Base-by-base conservation (phyloP, 1,140 invertebrate genomes). In the Leptinotarsa undecemlineata region DNA sequence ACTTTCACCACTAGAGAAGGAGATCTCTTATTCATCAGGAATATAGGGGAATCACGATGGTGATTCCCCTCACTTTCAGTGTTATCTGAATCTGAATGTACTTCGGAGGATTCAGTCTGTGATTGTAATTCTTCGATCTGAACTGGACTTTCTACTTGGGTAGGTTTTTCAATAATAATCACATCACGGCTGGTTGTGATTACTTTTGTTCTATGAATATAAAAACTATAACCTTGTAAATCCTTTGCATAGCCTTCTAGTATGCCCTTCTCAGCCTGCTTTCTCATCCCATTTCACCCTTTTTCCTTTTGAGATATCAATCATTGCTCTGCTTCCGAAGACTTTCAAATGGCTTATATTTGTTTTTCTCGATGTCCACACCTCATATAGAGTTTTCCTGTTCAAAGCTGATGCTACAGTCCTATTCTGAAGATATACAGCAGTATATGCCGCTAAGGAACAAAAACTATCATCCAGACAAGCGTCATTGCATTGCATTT, bases 181-280 rank as follows among this genome's bases (percentile, higher is more conserved):
- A 57, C 15, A 57, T 57, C 13, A 33, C 51, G n/a, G 14, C 15
- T 57, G n/a, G 51, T 57, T 6, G 51, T 57, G 15, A 57, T 6
- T 17, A 57, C n/a, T 57, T 17, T 66, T 15, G 0, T 73, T 26
- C 13, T 15, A 11, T 63, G 71, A 71, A 83, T 68, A 63, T 80
- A 78, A 0, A 87, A 67, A 20, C 83, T 70, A 66, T 85, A 86
- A 3, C 81, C 83, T 71, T 83, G 85, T 67, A 69, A 79, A 42
- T 70, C 80, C 57, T 79, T 79, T 73, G 71, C 75, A 76, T 85
- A 87, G 15, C 86, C 86, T 3, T 86, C 77, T 63, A 87, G 82
- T 48, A 84, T 80, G 23, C 73, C 77, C 68, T 83, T 74, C 3
- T 60, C 51, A 14, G 81, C 75, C 66, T 86, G 81, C 75, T 68